Base-by-base conservation (phyloP, 64 coral and sea anemone genomes). In the Platygyra sinensis region DNA sequence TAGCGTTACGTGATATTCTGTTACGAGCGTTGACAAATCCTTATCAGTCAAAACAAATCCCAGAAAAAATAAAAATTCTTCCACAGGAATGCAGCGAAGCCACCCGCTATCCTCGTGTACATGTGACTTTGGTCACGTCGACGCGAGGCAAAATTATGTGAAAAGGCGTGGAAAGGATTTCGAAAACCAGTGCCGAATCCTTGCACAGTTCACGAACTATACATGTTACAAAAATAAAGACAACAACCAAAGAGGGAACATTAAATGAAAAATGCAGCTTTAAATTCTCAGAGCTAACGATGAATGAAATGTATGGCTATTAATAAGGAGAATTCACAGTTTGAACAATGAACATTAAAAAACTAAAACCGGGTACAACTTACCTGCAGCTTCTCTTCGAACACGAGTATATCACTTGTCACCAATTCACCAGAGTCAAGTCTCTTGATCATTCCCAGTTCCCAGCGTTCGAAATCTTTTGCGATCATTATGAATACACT, bases 351-450 rank as follows among this genome's bases (percentile, higher is more conserved):
- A 57, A 16, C 54, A 14, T 16, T 12, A 57, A 46, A 46, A 5
- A 46, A 39, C 2, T 39, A 39, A 62, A 62, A 62, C 20, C 60
- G 24, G 5, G 25, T 25, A 22, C 25, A 1, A 15, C 30, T 54
- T 32, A 99, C 97, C 97, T 95, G 91, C 39, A 99, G 36, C 51
- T 93, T 99, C 60, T 99, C 97, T 72, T 99, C 97, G 86, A 99
- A 99, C 24, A 99, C 94, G 10, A 99, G 87, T 16, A 99, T 64
- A 67, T 99, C 97, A 20, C 87, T 90, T 19, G 97, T 94, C 15
- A 99, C 83, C 24, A 99, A 84, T 86, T 99, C 97, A 1, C 97
- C 97, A 8, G 87, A 87, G 71, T 99, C 94, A 12, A 99, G 91
- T 67, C 92, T 93, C 78, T 93, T 95, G 52, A 99, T 90, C 90